Evolutionary conservation across 2,113 vertebrate genomes (phyloP).

Genomic region (Neodon shergylaensis): DNA sequence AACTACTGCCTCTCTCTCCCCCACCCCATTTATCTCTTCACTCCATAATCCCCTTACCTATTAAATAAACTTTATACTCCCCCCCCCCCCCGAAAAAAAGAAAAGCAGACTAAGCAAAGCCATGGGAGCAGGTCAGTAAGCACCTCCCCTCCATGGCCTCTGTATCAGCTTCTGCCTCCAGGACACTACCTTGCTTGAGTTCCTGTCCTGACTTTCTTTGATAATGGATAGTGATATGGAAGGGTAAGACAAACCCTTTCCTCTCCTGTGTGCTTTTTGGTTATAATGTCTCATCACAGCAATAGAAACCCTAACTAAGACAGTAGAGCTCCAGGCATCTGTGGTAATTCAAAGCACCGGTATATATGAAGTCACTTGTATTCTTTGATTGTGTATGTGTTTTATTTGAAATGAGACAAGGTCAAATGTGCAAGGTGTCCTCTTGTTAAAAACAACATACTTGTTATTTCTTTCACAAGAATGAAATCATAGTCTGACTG

Average conservation of each 20-base stretch:
- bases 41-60: too few species aligned
- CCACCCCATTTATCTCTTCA: too few species aligned
- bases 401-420: conserved; percentile 37
- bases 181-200: neutral
- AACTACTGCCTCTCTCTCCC: too few species aligned
- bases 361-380: conserved; percentile 7
- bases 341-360: neutral
- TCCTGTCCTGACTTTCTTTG: neutral
- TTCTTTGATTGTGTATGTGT: neutral
- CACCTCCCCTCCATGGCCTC: too few species aligned
- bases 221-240: too few species aligned
- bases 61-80: too few species aligned
- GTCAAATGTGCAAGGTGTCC: conserved; percentile 54
- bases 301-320: neutral
- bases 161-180: neutral
- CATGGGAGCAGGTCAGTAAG: too few species aligned
- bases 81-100: too few species aligned
- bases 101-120: neutral
- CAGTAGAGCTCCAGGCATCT: neutral
- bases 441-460: conserved; percentile 50
- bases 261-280: neutral
- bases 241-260: neutral
- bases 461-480: conserved; percentile 28
- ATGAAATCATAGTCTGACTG: conserved; percentile 57
- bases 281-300: neutral